Evolutionary conservation across 92 coral and sea anemone species (phyloP).

Genomic region (Metridium senile): DNA sequence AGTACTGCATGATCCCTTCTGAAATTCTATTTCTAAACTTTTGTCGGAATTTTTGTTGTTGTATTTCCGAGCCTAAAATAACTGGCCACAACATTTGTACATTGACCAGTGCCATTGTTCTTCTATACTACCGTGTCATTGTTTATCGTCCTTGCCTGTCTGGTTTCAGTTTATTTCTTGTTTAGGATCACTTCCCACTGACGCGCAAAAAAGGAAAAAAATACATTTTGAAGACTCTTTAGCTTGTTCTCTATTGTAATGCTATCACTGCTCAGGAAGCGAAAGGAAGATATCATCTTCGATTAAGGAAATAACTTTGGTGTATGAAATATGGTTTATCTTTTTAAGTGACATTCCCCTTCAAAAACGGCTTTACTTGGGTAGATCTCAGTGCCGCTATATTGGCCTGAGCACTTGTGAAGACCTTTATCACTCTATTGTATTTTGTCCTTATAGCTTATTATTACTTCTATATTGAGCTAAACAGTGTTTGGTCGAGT

Average conservation of each 20-base stretch:
- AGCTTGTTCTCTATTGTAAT: constrained; percentile 31
- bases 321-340: constrained; percentile 42
- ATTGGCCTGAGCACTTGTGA: constrained; percentile 30
- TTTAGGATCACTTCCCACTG: constrained; percentile 28
- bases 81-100: constrained; percentile 15
- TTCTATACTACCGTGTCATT: constrained; percentile 23
- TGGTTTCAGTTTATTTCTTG: constrained; percentile 44
- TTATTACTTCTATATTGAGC: constrained; percentile 39
- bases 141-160: constrained; percentile 57
- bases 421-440: constrained; percentile 26
- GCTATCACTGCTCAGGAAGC: constrained; percentile 47
- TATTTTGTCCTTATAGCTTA: constrained; percentile 35
- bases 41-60: constrained; percentile 24
- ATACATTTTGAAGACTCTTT: constrained; percentile 26
- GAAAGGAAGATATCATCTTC: constrained; percentile 41
- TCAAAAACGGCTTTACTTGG: constrained; percentile 36
- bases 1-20: constrained; percentile 42
- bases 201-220: constrained; percentile 18
- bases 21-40: neutral
- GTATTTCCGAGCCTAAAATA: neutral
- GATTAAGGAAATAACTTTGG: constrained; percentile 52
- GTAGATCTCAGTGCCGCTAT: constrained; percentile 24
- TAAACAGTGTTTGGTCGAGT: constrained; percentile 41
- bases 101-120: constrained; percentile 27
- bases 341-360: constrained; percentile 41